Conservation (phyloP, 1,140 invertebrate species). For the Drosophila sp. region DNA sequence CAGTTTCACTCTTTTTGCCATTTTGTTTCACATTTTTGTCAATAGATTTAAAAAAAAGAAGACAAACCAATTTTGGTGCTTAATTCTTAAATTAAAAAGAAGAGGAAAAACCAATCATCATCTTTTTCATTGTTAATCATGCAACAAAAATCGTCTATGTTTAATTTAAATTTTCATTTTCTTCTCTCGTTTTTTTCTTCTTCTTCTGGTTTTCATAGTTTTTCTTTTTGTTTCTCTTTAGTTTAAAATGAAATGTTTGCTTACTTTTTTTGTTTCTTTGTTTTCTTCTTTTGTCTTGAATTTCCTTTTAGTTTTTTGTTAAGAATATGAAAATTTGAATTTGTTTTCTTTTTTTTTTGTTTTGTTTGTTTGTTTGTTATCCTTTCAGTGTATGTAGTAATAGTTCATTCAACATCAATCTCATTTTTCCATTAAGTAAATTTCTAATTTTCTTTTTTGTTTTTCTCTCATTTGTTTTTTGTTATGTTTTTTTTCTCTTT, state of each 20-base stretch:
- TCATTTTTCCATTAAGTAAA: constrained; percentile 67
- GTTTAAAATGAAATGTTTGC: constrained; percentile 18
- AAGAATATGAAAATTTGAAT: constrained; percentile 43
- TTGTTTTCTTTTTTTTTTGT: constrained; percentile 14
- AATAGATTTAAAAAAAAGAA: constrained; percentile 7
- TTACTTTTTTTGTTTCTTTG: constrained; percentile 18
- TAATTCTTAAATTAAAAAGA: constrained; percentile 21
- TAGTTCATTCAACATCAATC: constrained; percentile 64
- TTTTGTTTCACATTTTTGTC: constrained; percentile 9
- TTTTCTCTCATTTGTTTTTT: constrained; percentile 29
- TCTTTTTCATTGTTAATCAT: constrained; percentile 27
- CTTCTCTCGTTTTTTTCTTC: not conserved
- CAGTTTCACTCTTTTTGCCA: not conserved
- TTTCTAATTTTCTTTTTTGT: constrained; percentile 55
- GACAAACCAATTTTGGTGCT: not conserved
- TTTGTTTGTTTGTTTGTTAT: constrained; percentile 26
- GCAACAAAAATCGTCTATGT: constrained; percentile 66
- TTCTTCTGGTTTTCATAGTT: constrained; percentile 18
- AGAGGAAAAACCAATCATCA: constrained; percentile 1
- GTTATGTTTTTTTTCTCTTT: constrained; percentile 54
- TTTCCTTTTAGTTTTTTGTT: constrained; percentile 29
- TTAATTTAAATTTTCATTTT: not conserved
- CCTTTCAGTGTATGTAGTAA: constrained; percentile 49
- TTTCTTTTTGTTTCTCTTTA: constrained; percentile 37
- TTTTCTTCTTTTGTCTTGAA: constrained; percentile 40